Evolutionary conservation across 92 coral and sea anemone species (phyloP).

Genomic region (Zoanthus solanderi): DNA sequence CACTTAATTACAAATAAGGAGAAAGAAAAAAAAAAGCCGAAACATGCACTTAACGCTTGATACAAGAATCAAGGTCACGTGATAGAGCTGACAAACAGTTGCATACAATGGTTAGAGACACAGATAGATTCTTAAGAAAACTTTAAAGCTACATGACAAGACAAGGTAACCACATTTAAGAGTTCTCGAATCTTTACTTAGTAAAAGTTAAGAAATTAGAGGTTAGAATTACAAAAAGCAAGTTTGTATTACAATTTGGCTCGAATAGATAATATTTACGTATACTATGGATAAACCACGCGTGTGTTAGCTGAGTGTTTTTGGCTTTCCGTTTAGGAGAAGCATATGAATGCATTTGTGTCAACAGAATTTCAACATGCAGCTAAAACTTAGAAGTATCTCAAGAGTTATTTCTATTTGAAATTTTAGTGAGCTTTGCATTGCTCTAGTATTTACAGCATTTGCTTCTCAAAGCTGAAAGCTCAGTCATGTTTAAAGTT

Average conservation of each 20-base stretch:
- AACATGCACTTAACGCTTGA: background rate
- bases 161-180: background rate
- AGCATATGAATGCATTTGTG: too few species aligned
- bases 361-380: too few species aligned
- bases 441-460: too few species aligned
- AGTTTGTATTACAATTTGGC: background rate
- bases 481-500: background rate
- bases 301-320: background rate
- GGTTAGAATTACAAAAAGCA: background rate
- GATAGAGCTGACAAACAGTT: background rate
- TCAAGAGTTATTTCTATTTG: too few species aligned
- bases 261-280: background rate
- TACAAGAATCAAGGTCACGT: slow-evolving; percentile 5
- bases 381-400: too few species aligned
- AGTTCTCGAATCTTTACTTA: background rate
- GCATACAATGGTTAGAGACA: slow-evolving; percentile 32
- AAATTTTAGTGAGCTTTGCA: too few species aligned
- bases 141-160: background rate
- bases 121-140: background rate
- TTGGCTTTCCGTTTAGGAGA: too few species aligned
- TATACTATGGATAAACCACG: background rate
- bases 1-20: too few species aligned
- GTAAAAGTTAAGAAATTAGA: background rate
- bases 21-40: too few species aligned
- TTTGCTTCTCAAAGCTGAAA: background rate